Conservation (phyloP, 1,140 invertebrate species). For the Stenopsyche tienmushanensis region DNA sequence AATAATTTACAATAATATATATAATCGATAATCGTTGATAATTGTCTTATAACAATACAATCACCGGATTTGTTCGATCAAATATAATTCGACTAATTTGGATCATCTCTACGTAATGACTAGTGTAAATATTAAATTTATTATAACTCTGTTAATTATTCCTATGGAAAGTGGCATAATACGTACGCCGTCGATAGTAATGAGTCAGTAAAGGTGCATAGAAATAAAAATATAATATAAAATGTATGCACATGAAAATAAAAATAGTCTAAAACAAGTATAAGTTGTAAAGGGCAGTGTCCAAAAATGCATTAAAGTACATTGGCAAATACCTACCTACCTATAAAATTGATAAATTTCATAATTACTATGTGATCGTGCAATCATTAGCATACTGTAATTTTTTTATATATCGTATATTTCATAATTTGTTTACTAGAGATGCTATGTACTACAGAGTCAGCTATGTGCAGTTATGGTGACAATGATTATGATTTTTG, state of each 20-base stretch:
- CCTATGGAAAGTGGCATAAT: no score
- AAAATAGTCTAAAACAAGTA: constrained; percentile 20
- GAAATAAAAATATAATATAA: constrained; percentile 18
- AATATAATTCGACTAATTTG: no score
- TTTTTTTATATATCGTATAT: constrained; percentile 9
- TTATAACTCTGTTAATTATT: no score
- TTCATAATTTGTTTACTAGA: constrained; percentile 18
- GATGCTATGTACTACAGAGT: constrained; percentile 36
- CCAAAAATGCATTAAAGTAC: constrained; percentile 35
- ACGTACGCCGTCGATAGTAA: no score
- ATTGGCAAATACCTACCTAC: constrained; percentile 34
- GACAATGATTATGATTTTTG: constrained; percentile 32
- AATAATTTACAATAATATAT: no score
- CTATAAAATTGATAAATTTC: constrained; percentile 20
- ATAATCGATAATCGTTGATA: no score
- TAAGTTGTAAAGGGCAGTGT: constrained; percentile 31
- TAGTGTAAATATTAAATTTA: no score
- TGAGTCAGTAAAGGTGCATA: constrained; percentile 18
- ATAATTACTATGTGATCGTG: constrained; percentile 40
- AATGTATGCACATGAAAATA: constrained; percentile 28
- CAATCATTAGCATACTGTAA: constrained; percentile 37
- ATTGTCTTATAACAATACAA: no score
- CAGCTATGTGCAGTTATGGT: constrained; percentile 40
- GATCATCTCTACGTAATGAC: no score
- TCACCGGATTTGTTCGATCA: no score